Evolutionary conservation across 2,113 vertebrate species (phyloP).

Genomic region (Mus pahari): DNA sequence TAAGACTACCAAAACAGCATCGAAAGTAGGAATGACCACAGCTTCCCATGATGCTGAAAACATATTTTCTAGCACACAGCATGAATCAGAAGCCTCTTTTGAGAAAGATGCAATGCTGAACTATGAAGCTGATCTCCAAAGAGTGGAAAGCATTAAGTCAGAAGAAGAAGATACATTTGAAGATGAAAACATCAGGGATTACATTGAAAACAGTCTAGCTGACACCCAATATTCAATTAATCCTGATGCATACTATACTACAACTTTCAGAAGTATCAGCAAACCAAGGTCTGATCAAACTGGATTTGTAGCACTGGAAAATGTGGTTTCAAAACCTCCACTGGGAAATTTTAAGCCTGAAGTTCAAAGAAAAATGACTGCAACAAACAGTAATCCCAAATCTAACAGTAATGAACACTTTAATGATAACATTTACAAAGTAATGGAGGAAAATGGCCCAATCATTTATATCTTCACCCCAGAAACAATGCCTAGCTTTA

Average conservation of each 20-base stretch:
- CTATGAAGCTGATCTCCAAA: neutral
- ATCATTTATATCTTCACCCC: neutral
- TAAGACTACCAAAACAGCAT: neutral
- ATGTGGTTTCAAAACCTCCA: constrained; percentile 12
- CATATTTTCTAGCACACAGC: neutral
- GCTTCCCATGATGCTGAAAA: neutral
- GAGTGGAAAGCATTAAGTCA: neutral
- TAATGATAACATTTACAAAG: neutral
- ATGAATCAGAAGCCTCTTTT: constrained; percentile 31
- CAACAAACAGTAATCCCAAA: neutral
- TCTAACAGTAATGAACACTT: neutral
- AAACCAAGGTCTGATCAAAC: neutral
- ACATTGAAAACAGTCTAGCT: neutral
- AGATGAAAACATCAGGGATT: neutral
- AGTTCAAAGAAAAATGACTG: constrained; percentile 24
- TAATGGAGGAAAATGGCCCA: constrained; percentile 23
- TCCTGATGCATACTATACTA: neutral
- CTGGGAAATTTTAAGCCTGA: neutral
- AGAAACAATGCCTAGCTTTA: neutral
- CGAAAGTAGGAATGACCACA: neutral
- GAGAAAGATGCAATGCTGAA: neutral
- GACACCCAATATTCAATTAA: neutral
- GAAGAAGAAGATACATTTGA: neutral
- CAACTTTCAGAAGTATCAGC: neutral
- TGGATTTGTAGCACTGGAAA: neutral